Evolutionary conservation across 64 coral and sea anemone species (phyloP), one percentile per base, ranked within the genome.

Genomic region (Porites lutea): DNA sequence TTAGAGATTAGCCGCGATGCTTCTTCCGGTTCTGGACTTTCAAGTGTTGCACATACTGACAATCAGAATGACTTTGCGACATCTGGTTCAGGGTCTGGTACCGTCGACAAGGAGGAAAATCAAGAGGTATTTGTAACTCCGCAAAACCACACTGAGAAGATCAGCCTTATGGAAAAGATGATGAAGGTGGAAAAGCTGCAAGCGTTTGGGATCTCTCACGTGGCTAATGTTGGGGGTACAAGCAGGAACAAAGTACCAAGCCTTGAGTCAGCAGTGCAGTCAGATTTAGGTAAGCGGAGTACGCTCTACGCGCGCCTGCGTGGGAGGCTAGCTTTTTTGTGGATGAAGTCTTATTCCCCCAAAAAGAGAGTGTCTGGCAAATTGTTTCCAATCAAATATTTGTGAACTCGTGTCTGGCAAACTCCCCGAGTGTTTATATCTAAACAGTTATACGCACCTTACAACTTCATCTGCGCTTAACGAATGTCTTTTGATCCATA

Each of bases 201-300:
- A 74, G 92, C 92, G 27, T 82, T 94, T 13, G 75, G 54, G n/a
- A 83, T 94, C 71, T 77, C 92, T 52, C 92, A 89, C 74, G 50
- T 76, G 18, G 16, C 63, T n/a, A 53, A 13, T 51, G 61, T 66
- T 9, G 46, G 16, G 45, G 81, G 45, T 10, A 64, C 61, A 2
- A 52, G 45, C 19, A 27, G 82, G 5, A 70, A 87, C 51, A 77
- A 89, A 8, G 82, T 94, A 54, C 87, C 88, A 12, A 21, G 80
- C 6, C 75, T 88, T 65, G 65, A 81, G 57, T 48, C 48, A 2
- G 37, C 64, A 59, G 62, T 93, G 8, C 92, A 82, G 58, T 93
- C 92, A 57, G 92, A 94, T 55, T 89, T 89, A 53, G 92, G 92
- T 94, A 51, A 76, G 77, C 11, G 13, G 14, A 7, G 27, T 46